These are phyloP conservation scores for Trematocara stigmaticum DNA, from an alignment of 2,113 vertebrate species.

Conservation along the genomic window DNA sequence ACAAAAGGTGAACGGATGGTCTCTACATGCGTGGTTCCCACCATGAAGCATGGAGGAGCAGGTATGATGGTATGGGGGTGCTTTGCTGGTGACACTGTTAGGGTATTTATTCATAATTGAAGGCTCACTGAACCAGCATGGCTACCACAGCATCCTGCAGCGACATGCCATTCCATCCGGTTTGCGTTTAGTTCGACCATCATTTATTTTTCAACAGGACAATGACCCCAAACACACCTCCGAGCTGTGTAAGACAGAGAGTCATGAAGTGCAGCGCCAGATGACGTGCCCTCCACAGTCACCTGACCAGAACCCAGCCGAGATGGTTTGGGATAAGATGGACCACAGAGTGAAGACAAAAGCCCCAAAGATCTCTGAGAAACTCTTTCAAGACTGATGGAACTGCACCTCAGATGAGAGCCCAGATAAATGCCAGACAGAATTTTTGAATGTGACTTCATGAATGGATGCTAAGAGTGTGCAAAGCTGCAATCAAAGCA, in stretches of 20 bases:
- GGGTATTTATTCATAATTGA: not conserved
- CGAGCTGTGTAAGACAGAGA: rapidly evolving
- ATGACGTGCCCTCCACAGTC: not conserved
- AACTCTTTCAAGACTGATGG: not conserved
- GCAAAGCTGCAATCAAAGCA: not conserved
- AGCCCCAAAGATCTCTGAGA: not conserved
- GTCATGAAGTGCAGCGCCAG: not conserved
- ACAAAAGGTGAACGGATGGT: not conserved
- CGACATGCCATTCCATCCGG: not conserved
- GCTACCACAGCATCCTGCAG: not conserved
- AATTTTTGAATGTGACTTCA: not conserved
- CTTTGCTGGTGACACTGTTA: not conserved
- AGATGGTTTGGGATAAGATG: not conserved
- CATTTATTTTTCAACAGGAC: not conserved
- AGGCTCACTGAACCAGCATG: not conserved
- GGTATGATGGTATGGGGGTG: not conserved
- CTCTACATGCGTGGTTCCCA: not conserved
- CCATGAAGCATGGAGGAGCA: not conserved
- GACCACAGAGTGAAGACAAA: not conserved
- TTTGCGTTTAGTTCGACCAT: not conserved
- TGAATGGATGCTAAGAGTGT: not conserved
- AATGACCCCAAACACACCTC: not conserved
- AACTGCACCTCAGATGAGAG: not conserved
- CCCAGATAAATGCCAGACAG: too few species aligned
- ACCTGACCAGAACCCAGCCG: rapidly evolving